Conservation (phyloP, 2,888 invertebrate species). For the Deilephila porcellus region DNA sequence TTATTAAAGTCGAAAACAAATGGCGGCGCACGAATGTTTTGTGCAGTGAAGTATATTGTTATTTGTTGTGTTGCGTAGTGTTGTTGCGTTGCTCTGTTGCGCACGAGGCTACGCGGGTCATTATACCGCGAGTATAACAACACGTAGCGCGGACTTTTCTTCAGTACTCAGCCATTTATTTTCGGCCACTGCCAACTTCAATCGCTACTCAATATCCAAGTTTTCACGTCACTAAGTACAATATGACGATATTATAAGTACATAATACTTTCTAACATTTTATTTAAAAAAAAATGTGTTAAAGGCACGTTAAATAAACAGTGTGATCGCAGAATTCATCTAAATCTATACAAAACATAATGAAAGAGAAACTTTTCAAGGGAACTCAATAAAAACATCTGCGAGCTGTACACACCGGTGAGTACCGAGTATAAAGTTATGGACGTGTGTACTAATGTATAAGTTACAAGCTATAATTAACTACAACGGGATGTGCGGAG, state of each 20-base stretch:
- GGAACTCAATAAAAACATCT: conserved; percentile 12
- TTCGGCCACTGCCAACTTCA: conserved; percentile 25
- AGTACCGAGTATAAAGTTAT: neutral
- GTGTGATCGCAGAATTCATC: conserved; percentile 12
- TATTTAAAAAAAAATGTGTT: conserved; percentile 19
- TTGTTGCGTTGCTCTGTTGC: neutral
- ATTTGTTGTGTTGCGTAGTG: no score
- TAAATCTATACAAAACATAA: conserved; percentile 24
- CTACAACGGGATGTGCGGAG: conserved; percentile 12
- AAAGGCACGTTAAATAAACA: conserved; percentile 28
- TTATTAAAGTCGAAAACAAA: neutral
- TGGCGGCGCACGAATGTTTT: neutral
- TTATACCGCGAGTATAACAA: conserved; percentile 19
- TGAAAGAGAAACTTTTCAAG: conserved; percentile 11
- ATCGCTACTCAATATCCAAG: conserved; percentile 30
- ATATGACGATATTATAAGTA: conserved; percentile 52
- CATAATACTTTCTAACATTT: conserved; percentile 47
- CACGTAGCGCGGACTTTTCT: neutral
- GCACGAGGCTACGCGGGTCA: neutral
- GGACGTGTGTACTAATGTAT: conserved; percentile 8
- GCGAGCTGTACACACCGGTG: conserved; percentile 3
- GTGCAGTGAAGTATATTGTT: neutral
- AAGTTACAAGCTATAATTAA: conserved; percentile 17
- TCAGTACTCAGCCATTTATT: conserved; percentile 21
- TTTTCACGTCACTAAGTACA: conserved; percentile 50